phyloP scores from a whole-genome alignment of 2,888 invertebrate species.

The Cephus nigrinus region DNA sequence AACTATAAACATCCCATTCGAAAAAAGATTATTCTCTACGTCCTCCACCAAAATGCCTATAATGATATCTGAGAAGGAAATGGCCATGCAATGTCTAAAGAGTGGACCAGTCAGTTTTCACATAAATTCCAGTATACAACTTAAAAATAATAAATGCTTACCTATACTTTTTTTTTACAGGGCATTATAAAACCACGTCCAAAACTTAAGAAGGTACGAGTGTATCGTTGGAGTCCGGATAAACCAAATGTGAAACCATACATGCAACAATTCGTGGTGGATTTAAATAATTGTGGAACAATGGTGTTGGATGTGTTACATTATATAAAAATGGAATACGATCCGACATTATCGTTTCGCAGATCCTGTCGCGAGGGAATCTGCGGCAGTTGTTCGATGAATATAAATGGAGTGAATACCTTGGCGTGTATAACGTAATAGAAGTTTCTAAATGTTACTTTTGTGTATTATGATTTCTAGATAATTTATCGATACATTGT shows the following conservation, averaged over 20 bases:
- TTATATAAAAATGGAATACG: conserved; percentile 71
- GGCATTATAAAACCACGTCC: conserved; percentile 10
- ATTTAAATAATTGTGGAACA: conserved; percentile 70
- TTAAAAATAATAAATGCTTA: background rate
- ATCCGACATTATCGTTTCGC: conserved; percentile 74
- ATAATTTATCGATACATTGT: conserved; percentile 11
- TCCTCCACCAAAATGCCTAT: background rate
- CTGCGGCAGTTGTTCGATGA: conserved; percentile 77
- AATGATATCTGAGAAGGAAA: background rate
- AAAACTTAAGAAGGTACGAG: conserved; percentile 41
- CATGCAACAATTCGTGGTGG: conserved; percentile 73
- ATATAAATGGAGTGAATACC: conserved; percentile 74
- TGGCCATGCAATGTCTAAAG: background rate
- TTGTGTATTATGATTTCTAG: background rate
- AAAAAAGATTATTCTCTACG: background rate
- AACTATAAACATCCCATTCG: background rate
- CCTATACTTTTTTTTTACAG: background rate
- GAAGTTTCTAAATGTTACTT: background rate
- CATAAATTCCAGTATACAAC: background rate
- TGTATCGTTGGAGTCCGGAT: conserved; percentile 71
- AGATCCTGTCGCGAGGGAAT: conserved; percentile 76
- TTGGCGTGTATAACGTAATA: conserved; percentile 68
- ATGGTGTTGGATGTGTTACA: conserved; percentile 75
- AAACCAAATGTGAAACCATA: conserved; percentile 66
- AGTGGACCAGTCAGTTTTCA: background rate